Percentiles rank a stretch among this genome's conserved stretches.
phyloP scores from a whole-genome alignment of 1,140 invertebrate species.

The Bombus sibiricus region DNA sequence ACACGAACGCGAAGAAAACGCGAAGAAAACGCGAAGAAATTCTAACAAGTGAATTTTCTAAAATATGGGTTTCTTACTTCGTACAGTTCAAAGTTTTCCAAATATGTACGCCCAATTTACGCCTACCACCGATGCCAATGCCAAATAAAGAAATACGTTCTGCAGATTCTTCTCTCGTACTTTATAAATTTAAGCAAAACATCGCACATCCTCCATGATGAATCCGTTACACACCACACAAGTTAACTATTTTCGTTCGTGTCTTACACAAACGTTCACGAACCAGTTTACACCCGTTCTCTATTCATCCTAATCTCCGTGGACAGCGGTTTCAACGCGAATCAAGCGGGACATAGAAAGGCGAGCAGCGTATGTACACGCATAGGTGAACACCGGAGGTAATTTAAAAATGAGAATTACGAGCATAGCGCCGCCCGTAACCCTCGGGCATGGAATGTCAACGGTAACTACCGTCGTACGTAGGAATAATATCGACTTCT shows the following conservation, averaged over 20 bases:
- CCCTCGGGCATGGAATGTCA: conserved; percentile 56
- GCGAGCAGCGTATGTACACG: background rate
- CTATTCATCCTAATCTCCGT: conserved; percentile 2
- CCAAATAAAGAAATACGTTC: too few relatives aligned
- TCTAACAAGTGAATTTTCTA: background rate
- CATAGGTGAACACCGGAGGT: background rate
- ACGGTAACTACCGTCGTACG: conserved; percentile 60
- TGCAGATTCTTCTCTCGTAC: too few relatives aligned
- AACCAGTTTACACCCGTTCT: background rate
- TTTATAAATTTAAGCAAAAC: background rate
- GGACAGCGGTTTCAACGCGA: conserved; percentile 1
- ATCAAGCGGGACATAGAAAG: conserved; percentile 4
- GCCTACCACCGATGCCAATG: background rate
- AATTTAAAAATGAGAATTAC: conserved; percentile 47
- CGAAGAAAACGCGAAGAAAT: background rate
- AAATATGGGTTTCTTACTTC: background rate
- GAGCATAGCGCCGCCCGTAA: conserved; percentile 39
- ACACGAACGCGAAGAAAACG: background rate
- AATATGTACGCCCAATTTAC: background rate
- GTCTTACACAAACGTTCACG: background rate
- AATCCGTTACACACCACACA: background rate
- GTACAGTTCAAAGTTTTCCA: background rate
- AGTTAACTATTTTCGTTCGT: too few relatives aligned
- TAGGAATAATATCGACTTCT: conserved; percentile 66
- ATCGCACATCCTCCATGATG: too few relatives aligned